Evolutionary conservation across 1,140 invertebrate genomes (phyloP), one percentile per base, ranked within the genome.

Genomic region (Cydia fagiglandana): DNA sequence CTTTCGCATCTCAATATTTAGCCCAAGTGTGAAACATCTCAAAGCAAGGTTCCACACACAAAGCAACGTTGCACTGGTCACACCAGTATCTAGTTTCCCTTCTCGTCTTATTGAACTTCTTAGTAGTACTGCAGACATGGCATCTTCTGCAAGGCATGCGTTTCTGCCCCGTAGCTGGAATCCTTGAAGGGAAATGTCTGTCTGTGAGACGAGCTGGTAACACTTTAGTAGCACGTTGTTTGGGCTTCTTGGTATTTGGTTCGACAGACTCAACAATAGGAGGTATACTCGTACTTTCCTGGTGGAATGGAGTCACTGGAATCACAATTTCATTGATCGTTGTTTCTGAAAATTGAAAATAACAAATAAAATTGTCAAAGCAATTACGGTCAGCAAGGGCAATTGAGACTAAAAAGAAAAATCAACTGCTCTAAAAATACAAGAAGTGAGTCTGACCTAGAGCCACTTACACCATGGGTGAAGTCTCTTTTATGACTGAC

Each of bases 21-120:
- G 38, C 9, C 38, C 38, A 70, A 70, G 30, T 38, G 38, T 70
- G 28, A 70, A 70, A 38, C 30, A 70, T 70, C 17, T 70, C 66
- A 34, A 70, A 70, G 38, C 66, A 70, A 24, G 38, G 66, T 70
- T 70, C 38, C 30, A 70, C 15, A n/a, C 66, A 70, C 66, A 70
- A 34, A n/a, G 66, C 66, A 38, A 24, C 24, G 17, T 24, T 61
- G 20, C 56, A 61, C 7, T 10, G 15, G n/a, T 61, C 56, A 61
- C 56, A 61, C 17, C 17, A 17, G 56, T 61, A 61, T 61, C 66
- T 30, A 4, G 38, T 45, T 24, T 15, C 10, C 30, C 4, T 38
- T 10, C 38, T 17, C 13, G 24, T 45, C 15, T 34, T 70, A 70
- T 34, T 70, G 66, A 38, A 34, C 30, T 70, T 70, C 30, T n/a